Percentiles rank a stretch among this genome's conserved stretches.
phyloP scores from a whole-genome alignment of 2,888 invertebrate species.

The Sycophila texana region DNA sequence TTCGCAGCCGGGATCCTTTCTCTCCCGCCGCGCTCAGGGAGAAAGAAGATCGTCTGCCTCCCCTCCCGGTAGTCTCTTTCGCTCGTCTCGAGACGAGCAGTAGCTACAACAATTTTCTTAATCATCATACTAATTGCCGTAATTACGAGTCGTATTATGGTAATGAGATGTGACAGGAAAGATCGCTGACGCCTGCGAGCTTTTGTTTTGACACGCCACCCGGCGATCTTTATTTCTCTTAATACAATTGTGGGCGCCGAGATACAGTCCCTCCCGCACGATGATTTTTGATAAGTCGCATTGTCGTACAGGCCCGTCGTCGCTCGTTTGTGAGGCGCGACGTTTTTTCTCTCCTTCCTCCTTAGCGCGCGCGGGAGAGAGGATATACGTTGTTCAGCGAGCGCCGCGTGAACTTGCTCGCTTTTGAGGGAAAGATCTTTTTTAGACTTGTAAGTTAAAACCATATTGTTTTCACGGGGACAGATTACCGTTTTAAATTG shows the following conservation, averaged over 20 bases:
- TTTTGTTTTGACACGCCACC: constrained; percentile 43
- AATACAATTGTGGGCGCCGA: constrained; percentile 42
- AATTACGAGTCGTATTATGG: constrained; percentile 68
- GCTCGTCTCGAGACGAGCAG: constrained; percentile 26
- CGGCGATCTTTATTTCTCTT: constrained; percentile 29
- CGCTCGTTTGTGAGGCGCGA: neutral
- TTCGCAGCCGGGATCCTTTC: constrained; percentile 31
- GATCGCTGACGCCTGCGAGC: constrained; percentile 49
- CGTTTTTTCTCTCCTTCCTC: neutral
- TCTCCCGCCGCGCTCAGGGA: constrained; percentile 28
- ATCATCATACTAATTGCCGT: constrained; percentile 71
- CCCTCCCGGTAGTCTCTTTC: neutral
- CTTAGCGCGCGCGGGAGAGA: neutral
- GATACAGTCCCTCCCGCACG: constrained; percentile 17
- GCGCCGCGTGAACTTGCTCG: neutral
- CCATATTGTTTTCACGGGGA: constrained; percentile 5
- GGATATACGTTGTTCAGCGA: too few relatives aligned
- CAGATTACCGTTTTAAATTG: constrained; percentile 6
- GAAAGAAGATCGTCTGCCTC: constrained; percentile 16
- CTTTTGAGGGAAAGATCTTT: constrained; percentile 24
- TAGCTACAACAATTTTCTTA: constrained; percentile 65
- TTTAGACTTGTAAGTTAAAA: neutral
- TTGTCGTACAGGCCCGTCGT: neutral
- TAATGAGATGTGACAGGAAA: constrained; percentile 72
- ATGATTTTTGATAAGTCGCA: constrained; percentile 36